Percentiles rank a stretch among this genome's conserved stretches.
Evolutionary conservation across 1,140 invertebrate species (phyloP).

Genomic region (Orius insidiosus): DNA sequence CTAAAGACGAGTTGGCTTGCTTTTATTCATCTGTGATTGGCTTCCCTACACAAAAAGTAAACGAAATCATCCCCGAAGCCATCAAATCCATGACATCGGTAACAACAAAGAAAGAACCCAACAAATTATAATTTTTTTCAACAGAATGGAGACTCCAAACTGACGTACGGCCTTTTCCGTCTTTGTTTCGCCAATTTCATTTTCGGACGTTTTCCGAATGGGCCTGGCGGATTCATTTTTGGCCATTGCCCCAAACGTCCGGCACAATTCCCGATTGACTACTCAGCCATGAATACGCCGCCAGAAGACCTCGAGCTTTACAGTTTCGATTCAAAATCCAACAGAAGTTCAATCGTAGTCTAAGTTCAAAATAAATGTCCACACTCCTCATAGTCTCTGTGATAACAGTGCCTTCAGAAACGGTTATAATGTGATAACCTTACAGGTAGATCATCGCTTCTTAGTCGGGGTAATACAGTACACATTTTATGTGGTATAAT

Average conservation of each 20-base stretch:
- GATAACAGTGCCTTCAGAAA: too few relatives aligned
- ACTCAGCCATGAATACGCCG: constrained; percentile 49
- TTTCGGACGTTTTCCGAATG: constrained; percentile 48
- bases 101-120: constrained; percentile 23
- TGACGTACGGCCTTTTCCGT: constrained; percentile 42
- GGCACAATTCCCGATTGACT: constrained; percentile 48
- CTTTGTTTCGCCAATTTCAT: constrained; percentile 53
- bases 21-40: constrained; percentile 52
- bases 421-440: too few relatives aligned
- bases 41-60: constrained; percentile 35
- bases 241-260: constrained; percentile 36
- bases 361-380: constrained; percentile 21
- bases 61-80: constrained; percentile 42
- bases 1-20: constrained; percentile 38
- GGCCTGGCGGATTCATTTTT: constrained; percentile 51
- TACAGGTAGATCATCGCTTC: too few relatives aligned
- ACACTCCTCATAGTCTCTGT: too few relatives aligned
- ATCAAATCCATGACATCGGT: constrained; percentile 50
- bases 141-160: constrained; percentile 44
- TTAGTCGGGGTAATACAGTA: too few relatives aligned
- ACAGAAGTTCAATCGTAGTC: constrained; percentile 50
- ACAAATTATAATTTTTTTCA: constrained; percentile 17
- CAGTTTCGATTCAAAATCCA: constrained; percentile 40
- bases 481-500: too few relatives aligned
- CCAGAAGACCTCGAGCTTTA: constrained; percentile 49